A percentile compares a stretch with the other conserved stretches of the same genome.
Evolutionary conservation across 1,140 invertebrate genomes (phyloP).

Genomic region (Coenobita brevimanus): DNA sequence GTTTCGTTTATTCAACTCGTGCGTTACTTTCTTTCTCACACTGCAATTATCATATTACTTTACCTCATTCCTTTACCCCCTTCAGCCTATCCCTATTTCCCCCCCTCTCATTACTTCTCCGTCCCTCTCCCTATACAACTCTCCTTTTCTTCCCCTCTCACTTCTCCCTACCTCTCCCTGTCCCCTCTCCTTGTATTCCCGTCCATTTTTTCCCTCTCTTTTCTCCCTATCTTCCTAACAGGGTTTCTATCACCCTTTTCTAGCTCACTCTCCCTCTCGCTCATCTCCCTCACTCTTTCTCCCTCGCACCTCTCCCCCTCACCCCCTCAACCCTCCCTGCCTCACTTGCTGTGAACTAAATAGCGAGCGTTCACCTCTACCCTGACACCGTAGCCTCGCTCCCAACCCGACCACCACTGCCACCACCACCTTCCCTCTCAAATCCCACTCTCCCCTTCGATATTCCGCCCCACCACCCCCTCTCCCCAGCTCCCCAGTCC

Average conservation of each 20-base stretch:
- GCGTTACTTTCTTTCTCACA: not conserved
- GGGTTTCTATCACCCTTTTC: not conserved
- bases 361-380: conserved; percentile 49
- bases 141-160: too few relatives aligned
- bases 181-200: too few relatives aligned
- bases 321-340: not conserved
- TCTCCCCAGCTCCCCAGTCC: not conserved
- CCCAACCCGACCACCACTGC: conserved; percentile 13
- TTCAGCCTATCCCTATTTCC: too few relatives aligned
- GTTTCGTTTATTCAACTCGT: too few relatives aligned
- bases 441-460: not conserved
- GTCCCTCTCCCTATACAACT: too few relatives aligned
- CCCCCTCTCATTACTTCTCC: too few relatives aligned
- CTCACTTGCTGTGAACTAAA: conserved; percentile 18
- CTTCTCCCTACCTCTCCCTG: too few relatives aligned
- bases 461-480: not conserved
- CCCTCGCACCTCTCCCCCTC: not conserved
- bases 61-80: too few relatives aligned
- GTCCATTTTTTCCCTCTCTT: too few relatives aligned
- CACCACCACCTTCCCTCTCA: not conserved
- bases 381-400: conserved; percentile 34
- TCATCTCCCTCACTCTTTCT: not conserved
- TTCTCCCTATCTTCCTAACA: too few relatives aligned
- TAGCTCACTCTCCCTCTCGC: not conserved
- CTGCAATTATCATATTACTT: too few relatives aligned